Evolutionary conservation across 2,797 vertebrate genomes (phyloP).

Genomic region (Squalus acanthias): DNA sequence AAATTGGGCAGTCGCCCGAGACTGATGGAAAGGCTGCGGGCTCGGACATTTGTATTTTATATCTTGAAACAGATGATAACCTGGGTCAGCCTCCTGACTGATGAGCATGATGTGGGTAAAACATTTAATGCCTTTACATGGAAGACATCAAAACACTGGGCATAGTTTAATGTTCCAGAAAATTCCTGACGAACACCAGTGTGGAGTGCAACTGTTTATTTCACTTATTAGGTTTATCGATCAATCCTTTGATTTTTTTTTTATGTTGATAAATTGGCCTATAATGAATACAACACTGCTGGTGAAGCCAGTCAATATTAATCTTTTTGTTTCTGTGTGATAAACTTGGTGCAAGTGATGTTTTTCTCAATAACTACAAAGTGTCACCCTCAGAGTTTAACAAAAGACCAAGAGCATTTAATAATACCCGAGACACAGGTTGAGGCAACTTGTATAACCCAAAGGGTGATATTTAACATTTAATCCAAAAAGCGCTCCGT

Average conservation of each 20-base stretch:
- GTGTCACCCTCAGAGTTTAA: background rate
- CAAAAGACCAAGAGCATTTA: background rate
- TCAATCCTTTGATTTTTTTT: background rate
- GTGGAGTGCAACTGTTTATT: background rate
- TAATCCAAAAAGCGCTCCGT: background rate
- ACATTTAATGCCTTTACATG: background rate
- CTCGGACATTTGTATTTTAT: slow-evolving; percentile 24
- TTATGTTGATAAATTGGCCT: slow-evolving; percentile 2
- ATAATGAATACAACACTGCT: background rate
- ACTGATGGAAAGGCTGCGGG: slow-evolving; percentile 9
- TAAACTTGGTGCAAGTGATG: background rate
- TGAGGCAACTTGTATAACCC: background rate
- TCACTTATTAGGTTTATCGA: slow-evolving; percentile 12
- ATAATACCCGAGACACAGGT: background rate
- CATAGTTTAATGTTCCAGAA: slow-evolving; percentile 27
- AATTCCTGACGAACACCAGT: background rate
- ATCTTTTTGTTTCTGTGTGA: background rate
- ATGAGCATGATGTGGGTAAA: background rate
- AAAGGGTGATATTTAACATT: background rate
- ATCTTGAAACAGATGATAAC: slow-evolving; percentile 16
- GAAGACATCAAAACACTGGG: background rate
- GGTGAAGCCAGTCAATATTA: background rate
- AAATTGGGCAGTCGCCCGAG: slow-evolving; percentile 13
- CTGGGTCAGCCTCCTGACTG: background rate
- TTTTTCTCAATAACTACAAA: background rate